Percentiles rank a stretch among this genome's conserved stretches.
Evolutionary conservation across 2,797 vertebrate genomes (phyloP).

Genomic region (Dromococcyx pavoninus): DNA sequence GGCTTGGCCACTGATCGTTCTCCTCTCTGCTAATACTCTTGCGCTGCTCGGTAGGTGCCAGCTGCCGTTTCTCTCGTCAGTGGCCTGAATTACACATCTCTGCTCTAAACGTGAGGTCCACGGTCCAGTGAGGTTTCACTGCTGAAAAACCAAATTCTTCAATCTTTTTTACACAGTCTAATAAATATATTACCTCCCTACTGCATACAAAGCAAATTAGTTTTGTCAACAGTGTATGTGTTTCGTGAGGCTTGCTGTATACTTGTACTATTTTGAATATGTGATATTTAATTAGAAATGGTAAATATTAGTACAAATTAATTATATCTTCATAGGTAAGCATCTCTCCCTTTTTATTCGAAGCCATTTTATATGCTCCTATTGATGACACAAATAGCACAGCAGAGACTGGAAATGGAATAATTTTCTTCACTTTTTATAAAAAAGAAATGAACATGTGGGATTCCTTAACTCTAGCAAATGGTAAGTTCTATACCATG

Average conservation of each 20-base stretch:
- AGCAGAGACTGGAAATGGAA: slow-evolving; percentile 86
- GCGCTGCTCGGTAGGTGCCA: rapidly evolving
- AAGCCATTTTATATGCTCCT: slow-evolving; percentile 83
- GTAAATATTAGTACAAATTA: neutral
- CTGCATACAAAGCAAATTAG: neutral
- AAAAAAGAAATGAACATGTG: slow-evolving; percentile 83
- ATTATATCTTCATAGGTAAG: slow-evolving; percentile 79
- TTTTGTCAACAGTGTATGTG: neutral
- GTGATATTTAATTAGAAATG: neutral
- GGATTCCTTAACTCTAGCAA: slow-evolving; percentile 78
- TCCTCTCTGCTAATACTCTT: rapidly evolving
- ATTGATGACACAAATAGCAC: slow-evolving; percentile 86
- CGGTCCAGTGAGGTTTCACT: neutral
- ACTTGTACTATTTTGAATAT: neutral
- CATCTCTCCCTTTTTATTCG: slow-evolving; percentile 90
- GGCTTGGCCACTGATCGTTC: rapidly evolving
- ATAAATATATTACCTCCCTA: rapidly evolving
- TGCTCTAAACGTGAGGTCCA: neutral
- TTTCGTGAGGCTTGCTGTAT: neutral
- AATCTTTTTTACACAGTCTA: neutral
- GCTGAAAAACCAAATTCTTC: neutral
- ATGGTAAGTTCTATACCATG: slow-evolving; percentile 70
- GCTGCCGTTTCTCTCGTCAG: neutral
- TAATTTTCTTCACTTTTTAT: slow-evolving; percentile 81
- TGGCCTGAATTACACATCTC: neutral